phyloP scores from a whole-genome alignment of 2,797 vertebrate species.

The Fistularia tabacaria region DNA sequence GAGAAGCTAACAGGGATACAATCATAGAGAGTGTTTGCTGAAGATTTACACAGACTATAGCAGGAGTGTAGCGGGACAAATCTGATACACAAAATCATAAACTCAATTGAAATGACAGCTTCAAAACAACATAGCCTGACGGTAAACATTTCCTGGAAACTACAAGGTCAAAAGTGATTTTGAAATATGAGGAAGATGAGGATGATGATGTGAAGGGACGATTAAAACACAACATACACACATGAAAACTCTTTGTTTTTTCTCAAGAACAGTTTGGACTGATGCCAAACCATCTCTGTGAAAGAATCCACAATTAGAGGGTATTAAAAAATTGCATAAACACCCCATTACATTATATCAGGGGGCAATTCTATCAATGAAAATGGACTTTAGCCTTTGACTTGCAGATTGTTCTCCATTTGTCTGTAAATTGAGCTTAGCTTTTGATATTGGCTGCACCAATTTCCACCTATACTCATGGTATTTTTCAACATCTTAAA shows the following conservation, averaged over 20 bases:
- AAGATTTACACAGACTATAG: constrained; percentile 10
- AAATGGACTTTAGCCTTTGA: no score
- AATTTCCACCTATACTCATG: no score
- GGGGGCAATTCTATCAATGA: no score
- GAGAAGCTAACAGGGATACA: constrained; percentile 31
- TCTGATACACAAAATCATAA: constrained; percentile 10
- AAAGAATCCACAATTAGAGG: no score
- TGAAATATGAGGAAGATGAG: not conserved
- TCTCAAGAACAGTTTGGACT: no score
- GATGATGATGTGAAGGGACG: not conserved
- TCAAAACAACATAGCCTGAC: constrained; percentile 2
- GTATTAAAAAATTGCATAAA: no score
- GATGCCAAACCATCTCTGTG: no score
- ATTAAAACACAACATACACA: not conserved
- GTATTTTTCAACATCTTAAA: no score
- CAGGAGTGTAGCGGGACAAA: not conserved
- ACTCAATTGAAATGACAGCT: constrained; percentile 12
- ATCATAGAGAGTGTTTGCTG: constrained; percentile 22
- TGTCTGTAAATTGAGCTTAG: no score
- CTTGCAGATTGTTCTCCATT: no score
- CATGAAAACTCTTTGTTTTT: not conserved
- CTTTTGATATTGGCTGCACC: no score
- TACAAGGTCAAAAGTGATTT: not conserved
- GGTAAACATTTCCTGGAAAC: not conserved
- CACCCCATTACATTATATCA: no score